Evolutionary conservation across 2,888 invertebrate species (phyloP), one percentile per base, ranked within the genome.

Genomic region (Lasioglossum malachurum): DNA sequence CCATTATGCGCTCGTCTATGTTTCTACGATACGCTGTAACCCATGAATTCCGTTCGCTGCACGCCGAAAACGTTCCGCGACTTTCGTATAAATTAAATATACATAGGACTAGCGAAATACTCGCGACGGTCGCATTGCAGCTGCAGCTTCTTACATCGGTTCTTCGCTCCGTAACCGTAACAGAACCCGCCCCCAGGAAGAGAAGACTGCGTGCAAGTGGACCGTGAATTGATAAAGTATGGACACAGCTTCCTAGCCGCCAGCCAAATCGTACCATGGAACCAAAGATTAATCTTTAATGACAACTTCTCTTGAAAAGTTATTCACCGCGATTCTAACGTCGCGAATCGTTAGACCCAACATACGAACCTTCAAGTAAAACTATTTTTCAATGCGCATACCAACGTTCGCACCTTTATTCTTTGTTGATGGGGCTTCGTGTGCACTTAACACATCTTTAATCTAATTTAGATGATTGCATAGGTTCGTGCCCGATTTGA

Each of bases 51-150:
- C 41, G 77, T 69, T 75, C 49, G 49, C 38, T 27, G 49, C 44
- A 23, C 46, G 67, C 16, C 31, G 14, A 53, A 57, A 80, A 71
- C 41, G 69, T 38, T 67, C 44, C 44, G 27, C 74, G 83, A 23
- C 16, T 72, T 75, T 46, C 80, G 60, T 69, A 76, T 79, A 75
- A 83, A 87, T 87, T 80, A 83, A 87, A 84, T 84, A 84, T 80
- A 64, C 86, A 86, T 75, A 31, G 73, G 12, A 27, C 44, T 35
- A 31, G 41, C 77, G 77, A 80, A 80, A 84, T 80, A 78, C 80
- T 84, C 67, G 76, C 74, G 60, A 57, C 41, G 76, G 86, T 69
- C 73, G 80, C 80, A 79, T 69, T 78, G 86, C 86, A 82, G 85
- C 64, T 67, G 74, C 57, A 41, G 80, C 35, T 77, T 67, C 84